Evolutionary conservation across 1,140 invertebrate genomes (phyloP), one percentile per base, ranked within the genome.

Genomic region (Aphidius gifuensis): DNA sequence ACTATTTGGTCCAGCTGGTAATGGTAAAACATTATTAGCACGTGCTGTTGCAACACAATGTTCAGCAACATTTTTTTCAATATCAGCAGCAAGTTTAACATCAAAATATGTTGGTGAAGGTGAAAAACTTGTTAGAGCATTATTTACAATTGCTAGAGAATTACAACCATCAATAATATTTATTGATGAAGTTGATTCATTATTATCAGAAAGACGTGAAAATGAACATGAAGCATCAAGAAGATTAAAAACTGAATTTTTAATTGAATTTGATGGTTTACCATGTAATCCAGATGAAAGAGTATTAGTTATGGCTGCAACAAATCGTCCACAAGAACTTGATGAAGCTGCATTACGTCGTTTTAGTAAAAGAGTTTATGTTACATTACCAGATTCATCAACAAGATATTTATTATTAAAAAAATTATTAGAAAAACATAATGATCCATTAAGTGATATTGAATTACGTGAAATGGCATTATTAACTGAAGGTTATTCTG

Each of bases 101-200:
- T 98, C 95, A 56, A 99, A 99, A 70, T 93, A 95, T 81, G 94
- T 98, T 4, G 97, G 97, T 6, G 97, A 99, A 77, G 95, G 96
- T 4, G 97, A 99, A 79, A 99, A 99, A 83, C 87, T 99, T 78
- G 96, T 99, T 11, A 82, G 95, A 64, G 94, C 96, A 0, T 80
- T 99, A 16, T 99, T 99, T 82, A 89, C 92, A 46, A 93, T 98
- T 45, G 96, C 97, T 0, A 84, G 95, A 50, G 92, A 96, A 77
- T 80, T 96, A 48, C 94, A 94, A 81, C 93, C 93, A n/a, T 91
- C 92, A 11, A 94, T 96, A 62, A 94, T 96, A 67, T 98, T 98
- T 79, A 92, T 98, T 69, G 96, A 99, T 81, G 96, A 99, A 82
- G 93, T 99, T 39, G 96, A 99, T 81, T 98, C 96, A 4, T 75